Percentiles rank a stretch among this genome's conserved stretches.
phyloP scores from a whole-genome alignment of 2,888 invertebrate genomes.

The Nysson spinosus region DNA sequence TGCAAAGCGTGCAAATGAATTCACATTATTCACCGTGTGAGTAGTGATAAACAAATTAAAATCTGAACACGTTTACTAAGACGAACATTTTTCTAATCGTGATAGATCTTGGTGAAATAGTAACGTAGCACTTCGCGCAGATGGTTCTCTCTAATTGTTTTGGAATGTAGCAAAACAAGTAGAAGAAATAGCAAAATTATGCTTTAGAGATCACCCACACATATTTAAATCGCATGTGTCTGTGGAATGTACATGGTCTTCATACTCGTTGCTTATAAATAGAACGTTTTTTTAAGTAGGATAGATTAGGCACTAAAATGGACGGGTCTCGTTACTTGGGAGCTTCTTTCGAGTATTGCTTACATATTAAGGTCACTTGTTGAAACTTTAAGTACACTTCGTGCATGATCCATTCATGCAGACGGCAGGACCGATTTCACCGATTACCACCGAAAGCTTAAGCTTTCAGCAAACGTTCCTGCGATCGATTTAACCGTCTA shows the following conservation, averaged over 20 bases:
- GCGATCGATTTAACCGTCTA: too few species aligned
- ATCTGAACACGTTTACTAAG: too few species aligned
- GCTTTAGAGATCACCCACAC: conserved; percentile 50
- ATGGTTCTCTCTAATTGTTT: too few species aligned
- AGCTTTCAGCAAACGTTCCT: conserved; percentile 5
- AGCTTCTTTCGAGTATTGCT: conserved; percentile 56
- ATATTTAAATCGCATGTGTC: conserved; percentile 12
- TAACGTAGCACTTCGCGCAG: too few species aligned
- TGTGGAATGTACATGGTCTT: conserved; percentile 36
- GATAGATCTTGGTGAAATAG: too few species aligned
- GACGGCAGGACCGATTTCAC: conserved; percentile 1
- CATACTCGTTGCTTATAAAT: conserved; percentile 55
- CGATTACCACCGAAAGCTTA: too few species aligned
- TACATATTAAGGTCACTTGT: conserved; percentile 66
- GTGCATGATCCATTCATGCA: conserved; percentile 21
- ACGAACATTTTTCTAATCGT: too few species aligned
- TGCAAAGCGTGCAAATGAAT: conserved; percentile 27
- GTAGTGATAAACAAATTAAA: conserved; percentile 6
- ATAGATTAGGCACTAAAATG: conserved; percentile 68
- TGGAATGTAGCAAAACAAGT: conserved; percentile 25
- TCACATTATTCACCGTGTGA: conserved; percentile 13
- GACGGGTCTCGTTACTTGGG: conserved; percentile 65
- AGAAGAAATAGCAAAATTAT: conserved; percentile 55
- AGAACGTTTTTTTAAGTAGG: conserved; percentile 44
- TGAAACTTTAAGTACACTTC: conserved; percentile 69